Evolutionary conservation across 64 coral and sea anemone genomes (phyloP), one percentile per base, ranked within the genome.

Genomic region (Montipora capricornis): DNA sequence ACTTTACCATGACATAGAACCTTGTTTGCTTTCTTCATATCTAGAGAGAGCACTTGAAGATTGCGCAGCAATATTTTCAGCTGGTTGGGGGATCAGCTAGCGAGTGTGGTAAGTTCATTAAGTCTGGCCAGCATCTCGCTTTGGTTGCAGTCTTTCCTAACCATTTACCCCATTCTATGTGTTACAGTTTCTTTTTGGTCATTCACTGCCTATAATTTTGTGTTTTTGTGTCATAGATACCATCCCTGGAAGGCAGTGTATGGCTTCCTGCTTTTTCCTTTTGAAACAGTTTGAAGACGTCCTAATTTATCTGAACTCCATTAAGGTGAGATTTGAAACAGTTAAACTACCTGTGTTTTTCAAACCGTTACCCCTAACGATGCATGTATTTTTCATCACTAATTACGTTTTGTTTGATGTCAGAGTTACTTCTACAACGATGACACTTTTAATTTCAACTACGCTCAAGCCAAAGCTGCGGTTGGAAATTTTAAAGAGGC

Each of bases 381-480:
- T 6, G 17, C 20, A 29, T 20, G 17, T 5, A n/a, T 20, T 24
- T 71, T 71, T n/a, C 20, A 71, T 71, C 68, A 71, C 64, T 68
- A 4, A 68, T 12, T 20, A 22, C 5, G 44, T 55, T 51, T 52
- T 80, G 44, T 29, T 20, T 71, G 9, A 48, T 16, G 49, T 52
- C 83, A 99, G 98, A 99, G 98, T 89, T 99, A 99, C 85, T 99
- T 99, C 57, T 99, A 99, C 85, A 99, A 99, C 86, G 98, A 99
- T 74, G 98, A 99, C 20, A 94, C 98, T 22, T 99, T 99, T 47
- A 99, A 99, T 87, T 99, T 99, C 58, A 99, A 99, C 92, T 99
- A 99, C 53, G 98, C 95, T 12, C 98, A 99, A 94, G 98, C 98
- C 11, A 99, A 99, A 57, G 98, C 98, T 15, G 98, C 98, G 5